Evolutionary conservation across 2,888 invertebrate genomes (phyloP).

Genomic region (Trilocha varians): DNA sequence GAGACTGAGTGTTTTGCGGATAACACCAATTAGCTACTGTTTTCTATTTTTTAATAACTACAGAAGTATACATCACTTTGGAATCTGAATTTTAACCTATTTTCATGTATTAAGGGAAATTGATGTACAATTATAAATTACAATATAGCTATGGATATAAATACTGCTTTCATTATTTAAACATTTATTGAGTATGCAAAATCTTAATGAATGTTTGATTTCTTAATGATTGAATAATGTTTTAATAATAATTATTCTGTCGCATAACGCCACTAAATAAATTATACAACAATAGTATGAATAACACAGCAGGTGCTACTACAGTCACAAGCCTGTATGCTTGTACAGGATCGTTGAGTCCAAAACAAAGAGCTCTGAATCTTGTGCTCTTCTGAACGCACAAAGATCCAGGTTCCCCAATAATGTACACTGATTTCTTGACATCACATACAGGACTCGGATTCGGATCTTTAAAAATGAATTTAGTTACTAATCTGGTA

Average conservation of each 20-base stretch:
- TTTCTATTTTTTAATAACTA: too few relatives aligned
- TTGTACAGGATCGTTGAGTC: conserved; percentile 48
- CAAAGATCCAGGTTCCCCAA: conserved; percentile 39
- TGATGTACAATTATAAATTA: too few relatives aligned
- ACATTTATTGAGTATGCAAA: too few relatives aligned
- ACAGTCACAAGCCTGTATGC: conserved; percentile 53
- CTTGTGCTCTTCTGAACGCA: conserved; percentile 44
- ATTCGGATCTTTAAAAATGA: conserved; percentile 39
- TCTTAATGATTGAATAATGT: too few relatives aligned
- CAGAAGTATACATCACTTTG: too few relatives aligned
- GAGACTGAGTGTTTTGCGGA: too few relatives aligned
- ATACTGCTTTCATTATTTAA: too few relatives aligned
- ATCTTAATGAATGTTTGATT: too few relatives aligned
- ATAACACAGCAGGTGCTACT: conserved; percentile 49
- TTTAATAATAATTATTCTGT: conserved; percentile 35
- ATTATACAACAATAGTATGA: conserved; percentile 56
- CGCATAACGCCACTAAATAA: conserved; percentile 58
- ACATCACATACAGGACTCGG: conserved; percentile 40
- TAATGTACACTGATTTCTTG: conserved; percentile 38
- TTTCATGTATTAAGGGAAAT: too few relatives aligned
- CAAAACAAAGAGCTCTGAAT: conserved; percentile 46
- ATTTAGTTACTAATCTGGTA: conserved; percentile 45
- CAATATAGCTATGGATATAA: too few relatives aligned
- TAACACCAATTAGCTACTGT: too few relatives aligned
- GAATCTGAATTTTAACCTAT: too few relatives aligned